Conservation (phyloP, 1,140 invertebrate genomes). For the Pogonomyrmex californicus region DNA sequence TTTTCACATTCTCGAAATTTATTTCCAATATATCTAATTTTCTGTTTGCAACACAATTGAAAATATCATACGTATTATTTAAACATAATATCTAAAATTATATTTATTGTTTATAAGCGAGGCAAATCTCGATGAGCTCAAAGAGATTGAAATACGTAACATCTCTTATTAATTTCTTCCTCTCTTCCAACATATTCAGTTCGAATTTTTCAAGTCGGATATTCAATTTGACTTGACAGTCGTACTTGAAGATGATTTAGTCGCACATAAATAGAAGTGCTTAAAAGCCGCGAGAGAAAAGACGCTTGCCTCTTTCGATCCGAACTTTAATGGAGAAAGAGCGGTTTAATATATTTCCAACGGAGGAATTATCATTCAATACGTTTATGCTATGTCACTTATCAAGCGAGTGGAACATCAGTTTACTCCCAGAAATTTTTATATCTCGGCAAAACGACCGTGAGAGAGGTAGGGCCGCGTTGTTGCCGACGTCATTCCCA, state of each 20-base stretch:
- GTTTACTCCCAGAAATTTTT: slow-evolving; percentile 7
- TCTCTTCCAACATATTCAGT: background rate
- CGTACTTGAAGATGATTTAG: background rate
- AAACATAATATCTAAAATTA: background rate
- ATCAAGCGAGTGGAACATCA: background rate
- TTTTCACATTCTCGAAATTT: background rate
- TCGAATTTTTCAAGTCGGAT: background rate
- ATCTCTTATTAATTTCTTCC: background rate
- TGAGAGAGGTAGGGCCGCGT: background rate
- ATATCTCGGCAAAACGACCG: background rate
- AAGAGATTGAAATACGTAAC: too few relatives aligned
- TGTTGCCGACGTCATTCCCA: background rate
- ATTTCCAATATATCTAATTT: background rate
- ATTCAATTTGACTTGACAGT: background rate
- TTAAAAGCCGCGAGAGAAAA: background rate
- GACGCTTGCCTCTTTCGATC: background rate
- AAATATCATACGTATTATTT: background rate
- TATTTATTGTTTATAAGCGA: background rate
- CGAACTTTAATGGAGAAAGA: background rate
- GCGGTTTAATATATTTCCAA: background rate
- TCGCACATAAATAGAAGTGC: too few relatives aligned
- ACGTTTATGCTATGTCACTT: background rate
- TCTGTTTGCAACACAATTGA: background rate
- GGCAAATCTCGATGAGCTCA: background rate
- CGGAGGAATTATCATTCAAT: background rate